phyloP scores from a whole-genome alignment of 1,140 invertebrate genomes.

The Dreissena polymorpha region DNA sequence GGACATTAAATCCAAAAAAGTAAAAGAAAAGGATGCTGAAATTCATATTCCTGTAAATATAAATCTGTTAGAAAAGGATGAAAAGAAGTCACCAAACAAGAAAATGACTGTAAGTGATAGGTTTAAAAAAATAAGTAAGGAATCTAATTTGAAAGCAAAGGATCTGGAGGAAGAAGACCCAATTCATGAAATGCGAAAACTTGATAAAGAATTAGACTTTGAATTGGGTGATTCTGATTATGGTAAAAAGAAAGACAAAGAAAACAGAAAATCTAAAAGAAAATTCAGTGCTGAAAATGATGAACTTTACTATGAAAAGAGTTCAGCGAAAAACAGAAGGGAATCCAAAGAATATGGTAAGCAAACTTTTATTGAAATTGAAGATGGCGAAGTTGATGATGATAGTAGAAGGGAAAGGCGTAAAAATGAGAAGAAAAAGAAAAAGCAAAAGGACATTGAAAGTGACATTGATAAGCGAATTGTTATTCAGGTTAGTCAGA shows the following conservation, averaged over 20 bases:
- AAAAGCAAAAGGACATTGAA: slow-evolving; percentile 26
- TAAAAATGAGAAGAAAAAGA: slow-evolving; percentile 41
- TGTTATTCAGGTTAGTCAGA: slow-evolving; percentile 47
- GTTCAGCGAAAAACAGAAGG: slow-evolving; percentile 15
- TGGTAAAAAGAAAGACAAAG: slow-evolving; percentile 43
- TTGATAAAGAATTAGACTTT: slow-evolving; percentile 48
- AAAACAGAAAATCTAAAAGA: slow-evolving; percentile 35
- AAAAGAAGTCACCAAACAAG: slow-evolving; percentile 82
- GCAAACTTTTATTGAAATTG: slow-evolving; percentile 22
- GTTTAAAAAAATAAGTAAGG: slow-evolving; percentile 39
- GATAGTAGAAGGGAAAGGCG: slow-evolving; percentile 38
- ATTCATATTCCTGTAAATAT: slow-evolving; percentile 18
- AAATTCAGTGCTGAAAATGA: slow-evolving; percentile 46
- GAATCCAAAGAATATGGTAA: slow-evolving; percentile 40
- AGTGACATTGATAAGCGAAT: slow-evolving; percentile 45
- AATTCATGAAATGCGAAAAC: slow-evolving; percentile 53
- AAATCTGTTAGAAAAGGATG: slow-evolving; percentile 51
- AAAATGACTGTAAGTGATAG: slow-evolving; percentile 50
- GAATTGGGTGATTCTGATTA: slow-evolving; percentile 40
- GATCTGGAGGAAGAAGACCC: slow-evolving; percentile 40
- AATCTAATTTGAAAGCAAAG: slow-evolving; percentile 7
- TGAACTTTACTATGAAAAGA: slow-evolving; percentile 10
- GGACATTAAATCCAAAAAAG: background rate
- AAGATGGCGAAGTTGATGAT: slow-evolving; percentile 45
- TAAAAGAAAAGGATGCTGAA: slow-evolving; percentile 1